Conservation (phyloP, 2,888 invertebrate genomes). For the Latrodectus elegans region DNA sequence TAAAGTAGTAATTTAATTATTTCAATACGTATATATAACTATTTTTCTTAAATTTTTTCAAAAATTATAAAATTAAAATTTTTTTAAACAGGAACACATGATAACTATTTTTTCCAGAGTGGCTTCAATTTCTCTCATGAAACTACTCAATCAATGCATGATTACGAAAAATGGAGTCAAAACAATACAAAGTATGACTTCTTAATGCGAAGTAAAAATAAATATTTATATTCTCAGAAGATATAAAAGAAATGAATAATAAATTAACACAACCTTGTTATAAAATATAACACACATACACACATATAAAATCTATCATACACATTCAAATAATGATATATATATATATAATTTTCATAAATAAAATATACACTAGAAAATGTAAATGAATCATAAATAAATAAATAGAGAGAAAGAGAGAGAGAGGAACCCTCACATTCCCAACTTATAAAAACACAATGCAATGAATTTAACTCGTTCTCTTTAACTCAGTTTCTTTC, state of each 20-base stretch:
- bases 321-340: conserved; percentile 38
- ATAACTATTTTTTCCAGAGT: too few relatives aligned
- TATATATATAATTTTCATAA: conserved; percentile 31
- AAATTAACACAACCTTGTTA: conserved; percentile 50
- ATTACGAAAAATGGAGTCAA: too few relatives aligned
- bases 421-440: conserved; percentile 59
- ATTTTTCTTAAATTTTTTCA: too few relatives aligned
- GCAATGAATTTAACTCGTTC: conserved; percentile 8
- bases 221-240: neutral
- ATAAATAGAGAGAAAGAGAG: conserved; percentile 10
- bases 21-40: too few relatives aligned
- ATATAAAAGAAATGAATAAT: conserved; percentile 33
- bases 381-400: conserved; percentile 45
- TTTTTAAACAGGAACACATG: too few relatives aligned
- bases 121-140: too few relatives aligned
- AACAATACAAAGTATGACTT: too few relatives aligned
- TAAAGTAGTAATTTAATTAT: too few relatives aligned
- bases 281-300: conserved; percentile 29
- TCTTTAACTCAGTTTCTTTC: neutral
- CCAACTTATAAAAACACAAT: conserved; percentile 24
- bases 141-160: too few relatives aligned
- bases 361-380: conserved; percentile 19
- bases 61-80: too few relatives aligned
- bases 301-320: conserved; percentile 20
- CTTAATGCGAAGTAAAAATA: too few relatives aligned